A percentile compares a stretch with the other conserved stretches of the same genome.
Evolutionary conservation across 30 jellyfish, hydroid and myxozoan species (phyloP).

Genomic region (Nemopilema nomurai): DNA sequence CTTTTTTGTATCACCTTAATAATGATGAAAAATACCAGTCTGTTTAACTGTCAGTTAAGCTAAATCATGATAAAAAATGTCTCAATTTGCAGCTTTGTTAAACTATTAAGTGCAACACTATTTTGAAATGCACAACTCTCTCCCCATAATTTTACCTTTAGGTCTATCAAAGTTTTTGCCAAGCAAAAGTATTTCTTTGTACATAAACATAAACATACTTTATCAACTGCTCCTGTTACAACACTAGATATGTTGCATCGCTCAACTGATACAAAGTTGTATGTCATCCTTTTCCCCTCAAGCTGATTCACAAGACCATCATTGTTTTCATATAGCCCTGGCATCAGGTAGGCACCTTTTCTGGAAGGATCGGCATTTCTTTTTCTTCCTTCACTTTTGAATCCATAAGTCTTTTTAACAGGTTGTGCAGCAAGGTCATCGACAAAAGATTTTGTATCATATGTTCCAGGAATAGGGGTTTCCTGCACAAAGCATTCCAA

Average conservation of each 20-base stretch:
- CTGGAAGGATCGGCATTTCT: conserved; percentile 83
- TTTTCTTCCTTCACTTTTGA: conserved; percentile 88
- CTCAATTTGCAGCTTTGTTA: background rate
- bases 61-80: background rate
- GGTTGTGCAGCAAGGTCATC: conserved; percentile 71
- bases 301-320: conserved; percentile 28
- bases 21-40: background rate
- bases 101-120: too few relatives aligned
- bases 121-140: too few relatives aligned
- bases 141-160: too few relatives aligned
- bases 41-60: background rate
- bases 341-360: conserved; percentile 80
- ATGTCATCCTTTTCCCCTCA: conserved; percentile 44
- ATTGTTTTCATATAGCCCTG: conserved; percentile 73
- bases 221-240: conserved; percentile 57
- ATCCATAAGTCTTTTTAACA: conserved; percentile 77
- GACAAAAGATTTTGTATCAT: conserved; percentile 54
- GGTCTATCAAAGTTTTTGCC: too few relatives aligned
- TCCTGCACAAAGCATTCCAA: conserved; percentile 22
- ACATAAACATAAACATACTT: conserved; percentile 9
- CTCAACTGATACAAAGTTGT: conserved; percentile 51
- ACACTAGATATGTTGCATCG: conserved; percentile 58
- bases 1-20: conserved; percentile 63
- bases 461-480: conserved; percentile 91
- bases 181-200: background rate